These are phyloP conservation scores for Hylaeus anthracinus DNA, from an alignment of 1,140 invertebrate genomes.

Conservation along the genomic window DNA sequence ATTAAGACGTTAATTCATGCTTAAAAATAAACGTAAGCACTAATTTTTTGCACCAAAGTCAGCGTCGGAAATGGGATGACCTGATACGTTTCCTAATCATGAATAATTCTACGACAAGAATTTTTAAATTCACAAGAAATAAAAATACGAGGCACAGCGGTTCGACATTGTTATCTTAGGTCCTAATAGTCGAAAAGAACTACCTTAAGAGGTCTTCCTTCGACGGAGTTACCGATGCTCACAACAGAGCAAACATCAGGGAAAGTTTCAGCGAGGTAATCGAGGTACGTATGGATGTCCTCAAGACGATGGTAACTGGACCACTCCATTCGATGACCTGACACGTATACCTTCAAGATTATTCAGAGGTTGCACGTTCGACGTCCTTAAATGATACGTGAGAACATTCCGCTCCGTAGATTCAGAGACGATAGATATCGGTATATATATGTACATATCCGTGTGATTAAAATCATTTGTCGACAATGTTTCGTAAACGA, in stretches of 20 bases:
- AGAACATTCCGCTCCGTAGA: constrained; percentile 53
- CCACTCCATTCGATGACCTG: constrained; percentile 90
- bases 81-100: too few relatives aligned
- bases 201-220: constrained; percentile 88
- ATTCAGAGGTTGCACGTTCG: constrained; percentile 48
- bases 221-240: constrained; percentile 88
- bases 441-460: too few relatives aligned
- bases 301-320: constrained; percentile 87
- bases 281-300: constrained; percentile 87
- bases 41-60: too few relatives aligned
- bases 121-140: too few relatives aligned
- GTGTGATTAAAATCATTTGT: background rate
- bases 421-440: constrained; percentile 29
- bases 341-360: constrained; percentile 56
- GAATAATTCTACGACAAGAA: too few relatives aligned
- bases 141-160: too few relatives aligned
- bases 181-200: background rate
- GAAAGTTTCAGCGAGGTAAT: constrained; percentile 89
- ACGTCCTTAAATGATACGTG: constrained; percentile 3
- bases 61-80: too few relatives aligned
- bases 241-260: constrained; percentile 86
- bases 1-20: too few relatives aligned
- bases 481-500: background rate
- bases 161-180: background rate
- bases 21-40: too few relatives aligned